Conservation (phyloP, 1,140 invertebrate species). For the Telenomus remus region DNA sequence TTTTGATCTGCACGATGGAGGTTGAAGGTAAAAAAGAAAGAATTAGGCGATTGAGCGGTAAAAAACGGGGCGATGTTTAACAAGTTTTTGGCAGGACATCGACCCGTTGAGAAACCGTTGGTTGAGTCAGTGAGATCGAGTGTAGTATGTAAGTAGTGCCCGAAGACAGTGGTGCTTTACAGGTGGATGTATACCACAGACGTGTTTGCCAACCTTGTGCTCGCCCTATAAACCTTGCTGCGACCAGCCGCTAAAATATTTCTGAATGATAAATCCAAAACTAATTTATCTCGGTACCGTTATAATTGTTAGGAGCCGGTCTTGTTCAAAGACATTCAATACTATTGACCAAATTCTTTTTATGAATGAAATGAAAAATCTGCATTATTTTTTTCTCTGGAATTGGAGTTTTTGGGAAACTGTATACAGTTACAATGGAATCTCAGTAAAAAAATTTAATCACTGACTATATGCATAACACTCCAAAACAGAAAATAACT, state of each 20-base stretch:
- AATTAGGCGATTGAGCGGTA: conserved; percentile 5
- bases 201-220: conserved; percentile 39
- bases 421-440: too few relatives aligned
- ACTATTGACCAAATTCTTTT: conserved; percentile 19
- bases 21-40: background rate
- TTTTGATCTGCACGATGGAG: background rate
- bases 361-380: conserved; percentile 11
- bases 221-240: conserved; percentile 49
- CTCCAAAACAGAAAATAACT: too few relatives aligned
- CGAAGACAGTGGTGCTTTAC: conserved; percentile 50
- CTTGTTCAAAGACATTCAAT: conserved; percentile 19
- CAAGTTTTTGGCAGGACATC: conserved; percentile 63
- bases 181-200: conserved; percentile 46
- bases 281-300: conserved; percentile 47
- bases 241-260: conserved; percentile 39
- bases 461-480: too few relatives aligned
- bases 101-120: conserved; percentile 67
- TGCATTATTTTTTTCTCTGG: background rate
- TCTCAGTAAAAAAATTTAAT: too few relatives aligned
- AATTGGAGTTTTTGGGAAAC: too few relatives aligned
- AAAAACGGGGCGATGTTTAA: conserved; percentile 39
- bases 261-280: conserved; percentile 50
- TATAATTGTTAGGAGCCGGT: conserved; percentile 36
- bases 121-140: conserved; percentile 54
- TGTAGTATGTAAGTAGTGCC: conserved; percentile 35